Evolutionary conservation across 2,113 vertebrate genomes (phyloP), one percentile per base, ranked within the genome.

Genomic region (Phalacrocorax aristotelis): DNA sequence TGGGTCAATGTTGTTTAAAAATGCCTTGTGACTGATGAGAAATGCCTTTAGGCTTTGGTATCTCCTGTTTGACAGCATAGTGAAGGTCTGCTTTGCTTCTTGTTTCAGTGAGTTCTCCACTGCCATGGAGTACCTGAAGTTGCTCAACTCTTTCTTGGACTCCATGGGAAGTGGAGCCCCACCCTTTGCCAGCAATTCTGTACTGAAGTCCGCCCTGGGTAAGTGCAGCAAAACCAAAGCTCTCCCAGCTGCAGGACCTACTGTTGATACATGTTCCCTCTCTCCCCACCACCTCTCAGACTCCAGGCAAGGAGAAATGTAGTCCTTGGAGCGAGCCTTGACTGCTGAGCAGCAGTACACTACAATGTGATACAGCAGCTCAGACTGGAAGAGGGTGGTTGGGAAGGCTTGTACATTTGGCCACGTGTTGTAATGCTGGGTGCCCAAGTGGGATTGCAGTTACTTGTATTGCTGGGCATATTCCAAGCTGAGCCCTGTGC

Each of bases 141-240:
- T 99, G 95, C 97, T 99, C 93, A 99, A 98, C 91, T 99, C 98
- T 79, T 99, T 99, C 66, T 99, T 99, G 78, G 99, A 99, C 89
- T 98, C 98, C 0, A 97, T 98, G 96, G 98, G 98, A 66, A 97
- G 97, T 17, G 96, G 97, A 90, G 87, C 94, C 15, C 93, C 98
- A 0, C 98, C 98, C 29, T 98, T 98, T 81, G 97, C 97, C 87
- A 97, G 95, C 88, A 97, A 8, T 80, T 98, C 98, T 7, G 96
- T 98, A n/a, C 97, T 98, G 85, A 97, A 97, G 89, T 98, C 98
- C 0, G 95, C 98, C 49, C 87, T 98, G 13, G 98, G 98, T 99
- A 94, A 98, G 98, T 92, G 34, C 15, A 11, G 14, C 27, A 40
- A 64, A 93, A 40, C 32, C 1, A 1, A 75, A 91, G n/a, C 29